Evolutionary conservation across 1,140 invertebrate species (phyloP).

Genomic region (Anadara kagoshimensis): DNA sequence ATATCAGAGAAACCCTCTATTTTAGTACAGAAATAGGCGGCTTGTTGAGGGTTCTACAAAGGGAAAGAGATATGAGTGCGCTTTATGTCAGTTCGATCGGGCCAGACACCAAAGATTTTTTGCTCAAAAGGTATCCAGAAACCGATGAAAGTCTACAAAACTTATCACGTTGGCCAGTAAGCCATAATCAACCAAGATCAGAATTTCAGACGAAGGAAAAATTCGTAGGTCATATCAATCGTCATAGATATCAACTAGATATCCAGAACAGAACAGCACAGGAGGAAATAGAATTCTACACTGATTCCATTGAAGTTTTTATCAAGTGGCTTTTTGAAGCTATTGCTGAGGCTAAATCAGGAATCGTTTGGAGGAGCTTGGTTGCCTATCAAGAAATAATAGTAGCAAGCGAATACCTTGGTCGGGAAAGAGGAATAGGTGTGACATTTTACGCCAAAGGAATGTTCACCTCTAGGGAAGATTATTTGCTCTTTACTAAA

Average conservation of each 20-base stretch:
- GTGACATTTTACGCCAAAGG: slow-evolving; percentile 46
- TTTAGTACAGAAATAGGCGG: slow-evolving; percentile 39
- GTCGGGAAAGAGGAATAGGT: slow-evolving; percentile 48
- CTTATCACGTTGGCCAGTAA: slow-evolving; percentile 39
- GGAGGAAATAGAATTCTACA: slow-evolving; percentile 46
- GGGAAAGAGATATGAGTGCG: slow-evolving; percentile 52
- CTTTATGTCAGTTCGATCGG: slow-evolving; percentile 46
- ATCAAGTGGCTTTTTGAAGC: slow-evolving; percentile 50
- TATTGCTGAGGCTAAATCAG: slow-evolving; percentile 48
- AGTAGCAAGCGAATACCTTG: slow-evolving; percentile 48
- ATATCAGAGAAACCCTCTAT: slow-evolving; percentile 34
- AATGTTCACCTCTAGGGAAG: slow-evolving; percentile 39
- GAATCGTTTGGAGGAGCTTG: slow-evolving; percentile 52
- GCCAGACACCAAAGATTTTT: slow-evolving; percentile 41
- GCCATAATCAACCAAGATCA: slow-evolving; percentile 9
- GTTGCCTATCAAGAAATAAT: slow-evolving; percentile 57
- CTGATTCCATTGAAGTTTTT: slow-evolving; percentile 43
- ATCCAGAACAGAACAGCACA: slow-evolving; percentile 33
- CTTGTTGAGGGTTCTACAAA: slow-evolving; percentile 46
- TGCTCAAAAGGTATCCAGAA: slow-evolving; percentile 47
- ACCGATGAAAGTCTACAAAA: slow-evolving; percentile 43
- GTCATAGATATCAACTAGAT: slow-evolving; percentile 49
- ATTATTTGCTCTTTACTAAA: slow-evolving; percentile 47
- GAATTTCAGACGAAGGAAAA: slow-evolving; percentile 45
- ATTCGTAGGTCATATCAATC: slow-evolving; percentile 43